Base-by-base conservation (phyloP, 2,888 invertebrate species). In the Cephus runcator region DNA sequence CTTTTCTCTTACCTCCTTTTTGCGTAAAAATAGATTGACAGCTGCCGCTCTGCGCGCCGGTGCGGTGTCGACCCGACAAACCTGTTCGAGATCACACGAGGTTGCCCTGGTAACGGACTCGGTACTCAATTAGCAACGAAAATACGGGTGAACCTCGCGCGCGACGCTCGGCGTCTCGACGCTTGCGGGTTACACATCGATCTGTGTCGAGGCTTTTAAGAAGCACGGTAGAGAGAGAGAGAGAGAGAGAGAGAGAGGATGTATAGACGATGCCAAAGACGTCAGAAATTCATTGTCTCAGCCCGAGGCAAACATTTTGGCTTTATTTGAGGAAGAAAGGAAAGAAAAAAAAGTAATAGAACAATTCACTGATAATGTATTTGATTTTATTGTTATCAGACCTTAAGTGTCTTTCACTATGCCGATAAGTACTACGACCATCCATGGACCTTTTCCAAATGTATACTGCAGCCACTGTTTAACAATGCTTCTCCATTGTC, bases 71-170 rank as follows among this genome's bases (percentile, higher is more conserved):
- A 34, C 71, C 71, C 34, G 71, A 56, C 56, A 56, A 71, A 71
- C 30, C 76, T 69, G 77, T 36, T n/a, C 76, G 76, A 73, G 36
- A 79, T 80, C 80, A 76, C 79, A 80, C 79, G 81, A 84, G 83
- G 82, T 87, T 85, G 86, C 87, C 88, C 82, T 86, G 86, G 86
- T 85, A 88, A 88, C 90, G 83, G 79, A 83, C 83, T 80, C 80
- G 84, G 84, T 88, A 90, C 85, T 88, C 88, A 88, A 89, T 89
- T 89, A 90, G 88, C 87, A 89, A 88, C 83, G 88, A 89, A 88
- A 89, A 89, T 84, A 88, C 85, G 77, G 82, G 84, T 84, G 82
- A 73, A 78, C 73, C 75, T 76, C 76, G 34, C 73, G 30, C 56
- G n/a, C 77, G 78, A 76, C 73, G 80, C 77, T 75, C 79, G 74